These are phyloP conservation scores for Panurus biarmicus DNA, from an alignment of 2,113 vertebrate species.

Conservation along the genomic window DNA sequence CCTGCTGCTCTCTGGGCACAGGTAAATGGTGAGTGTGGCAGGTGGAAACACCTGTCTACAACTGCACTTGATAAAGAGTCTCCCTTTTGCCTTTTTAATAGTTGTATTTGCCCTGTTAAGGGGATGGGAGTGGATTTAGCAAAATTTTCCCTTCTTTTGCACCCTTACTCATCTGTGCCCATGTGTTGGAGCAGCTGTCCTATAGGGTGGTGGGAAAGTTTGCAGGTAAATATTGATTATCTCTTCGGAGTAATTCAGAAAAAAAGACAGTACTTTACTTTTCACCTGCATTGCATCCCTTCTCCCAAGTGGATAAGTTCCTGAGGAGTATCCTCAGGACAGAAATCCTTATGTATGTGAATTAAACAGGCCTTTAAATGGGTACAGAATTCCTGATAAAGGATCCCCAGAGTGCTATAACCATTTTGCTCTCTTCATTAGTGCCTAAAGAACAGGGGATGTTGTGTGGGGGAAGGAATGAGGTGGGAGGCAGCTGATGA, in stretches of 20 bases:
- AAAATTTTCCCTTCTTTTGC: not conserved
- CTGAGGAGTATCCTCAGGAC: not conserved
- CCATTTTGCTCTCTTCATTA: not conserved
- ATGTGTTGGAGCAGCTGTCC: not conserved
- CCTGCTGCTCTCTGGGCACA: not conserved
- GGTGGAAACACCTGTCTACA: not conserved
- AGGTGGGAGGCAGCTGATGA: slow-evolving; percentile 1
- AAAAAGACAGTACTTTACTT: not conserved
- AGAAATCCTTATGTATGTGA: not conserved
- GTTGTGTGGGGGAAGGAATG: not conserved
- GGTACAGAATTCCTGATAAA: not conserved
- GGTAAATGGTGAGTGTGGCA: not conserved
- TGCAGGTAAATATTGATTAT: slow-evolving; percentile 8
- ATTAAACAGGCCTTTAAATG: not conserved
- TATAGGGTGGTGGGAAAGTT: not conserved
- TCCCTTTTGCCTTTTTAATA: not conserved
- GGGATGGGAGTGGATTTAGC: not conserved
- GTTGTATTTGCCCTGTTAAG: not conserved
- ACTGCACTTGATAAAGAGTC: not conserved
- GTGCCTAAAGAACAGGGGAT: not conserved
- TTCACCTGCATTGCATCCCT: not conserved
- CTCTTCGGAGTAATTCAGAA: not conserved
- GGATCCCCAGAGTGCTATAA: not conserved
- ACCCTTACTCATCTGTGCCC: not conserved
- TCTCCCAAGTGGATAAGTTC: not conserved